Conservation (phyloP, 2,797 vertebrate genomes). For the Sitta carolinensis region DNA sequence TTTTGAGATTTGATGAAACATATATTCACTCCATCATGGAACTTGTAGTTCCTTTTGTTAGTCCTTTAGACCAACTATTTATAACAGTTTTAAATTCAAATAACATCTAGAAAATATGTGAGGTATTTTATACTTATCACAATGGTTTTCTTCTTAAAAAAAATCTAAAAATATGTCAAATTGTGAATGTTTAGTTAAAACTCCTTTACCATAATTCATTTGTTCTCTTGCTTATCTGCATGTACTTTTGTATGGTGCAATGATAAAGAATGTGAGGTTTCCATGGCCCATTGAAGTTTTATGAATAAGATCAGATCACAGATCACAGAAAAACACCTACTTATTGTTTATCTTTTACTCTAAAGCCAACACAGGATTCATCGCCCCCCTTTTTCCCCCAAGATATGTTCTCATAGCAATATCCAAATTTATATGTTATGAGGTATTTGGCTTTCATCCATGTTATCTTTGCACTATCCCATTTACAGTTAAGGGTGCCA, state of each 20-base stretch:
- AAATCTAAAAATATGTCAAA: background rate
- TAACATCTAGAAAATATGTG: background rate
- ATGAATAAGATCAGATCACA: background rate
- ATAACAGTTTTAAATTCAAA: background rate
- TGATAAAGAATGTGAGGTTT: background rate
- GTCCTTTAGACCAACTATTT: background rate
- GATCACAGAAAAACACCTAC: background rate
- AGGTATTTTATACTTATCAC: background rate
- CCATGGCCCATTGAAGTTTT: background rate
- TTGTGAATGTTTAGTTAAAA: background rate
- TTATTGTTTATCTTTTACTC: background rate
- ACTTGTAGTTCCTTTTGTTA: background rate
- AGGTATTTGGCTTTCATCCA: background rate
- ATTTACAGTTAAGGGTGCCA: constrained; percentile 1
- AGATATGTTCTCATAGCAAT: background rate
- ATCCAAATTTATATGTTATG: background rate
- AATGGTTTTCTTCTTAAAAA: background rate
- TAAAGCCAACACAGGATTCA: background rate
- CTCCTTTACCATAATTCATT: background rate
- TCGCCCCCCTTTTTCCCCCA: background rate
- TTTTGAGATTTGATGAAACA: background rate
- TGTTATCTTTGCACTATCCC: background rate
- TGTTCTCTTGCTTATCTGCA: background rate
- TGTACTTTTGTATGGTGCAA: background rate
- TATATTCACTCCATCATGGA: background rate